Base-by-base conservation (phyloP, 2,113 vertebrate species). In the Oreocharis arfaki region DNA sequence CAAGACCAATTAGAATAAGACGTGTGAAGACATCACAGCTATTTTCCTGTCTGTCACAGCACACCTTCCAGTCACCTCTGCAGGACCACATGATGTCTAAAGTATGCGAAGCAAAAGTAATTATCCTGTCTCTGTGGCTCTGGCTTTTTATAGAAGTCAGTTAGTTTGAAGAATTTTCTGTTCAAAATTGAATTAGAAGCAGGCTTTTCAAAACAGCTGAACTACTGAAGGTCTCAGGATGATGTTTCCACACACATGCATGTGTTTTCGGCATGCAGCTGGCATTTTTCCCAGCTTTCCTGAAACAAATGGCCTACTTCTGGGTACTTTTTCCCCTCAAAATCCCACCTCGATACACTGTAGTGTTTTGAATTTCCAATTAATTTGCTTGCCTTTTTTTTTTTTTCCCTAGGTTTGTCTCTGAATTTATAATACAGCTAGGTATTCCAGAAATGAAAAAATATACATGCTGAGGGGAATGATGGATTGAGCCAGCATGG, bases 181-280 rank as follows among this genome's bases (percentile, higher is more conserved):
- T 47, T 87, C 70, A 93, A 89, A 95, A 94, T 89, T 89, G 90
- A 89, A 88, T 94, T 91, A 96, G 73, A 77, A 77, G 30, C 37
- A 90, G 47, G 11, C 8, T 84, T 96, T 84, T 92, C 63, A 79
- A 94, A 95, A 57, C 41, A 94, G 57, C 57, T 85, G 83, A 93
- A 55, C 49, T 78, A 86, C 57, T 74, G 71, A 90, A 93, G 0
- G 0, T 50, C 90, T 91, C 94, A 76, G 65, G 84, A 79, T 47
- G 69, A 89, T 32, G 33, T 71, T 88, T 91, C 53, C 49, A 87
- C 68, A 80, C 1, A 3, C 17, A 42, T 42, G 33, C 63, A 7
- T 86, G 63, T 84, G 76, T 53, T 90, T 93, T 80, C 2, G 1
- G n/a, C 30, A 75, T 67, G 84, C 41, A 68, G 69, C 82, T 91